These are phyloP conservation scores for Sialia sialis DNA, from an alignment of 2,113 vertebrate genomes.

Conservation along the genomic window DNA sequence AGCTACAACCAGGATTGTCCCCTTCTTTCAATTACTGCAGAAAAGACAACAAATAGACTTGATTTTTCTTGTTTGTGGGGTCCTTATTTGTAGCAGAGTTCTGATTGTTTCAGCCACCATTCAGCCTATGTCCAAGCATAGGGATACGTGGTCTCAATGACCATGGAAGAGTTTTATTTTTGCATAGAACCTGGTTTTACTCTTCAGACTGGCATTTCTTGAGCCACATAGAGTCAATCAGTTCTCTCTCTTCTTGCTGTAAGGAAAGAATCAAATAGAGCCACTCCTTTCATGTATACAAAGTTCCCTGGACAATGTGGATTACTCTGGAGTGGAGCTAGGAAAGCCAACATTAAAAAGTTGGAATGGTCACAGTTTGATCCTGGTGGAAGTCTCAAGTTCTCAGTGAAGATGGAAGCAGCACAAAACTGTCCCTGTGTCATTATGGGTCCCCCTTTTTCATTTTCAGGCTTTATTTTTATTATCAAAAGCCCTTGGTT, in stretches of 20 bases:
- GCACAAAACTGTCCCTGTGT: neutral
- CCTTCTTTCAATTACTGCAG: neutral
- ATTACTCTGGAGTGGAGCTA: neutral
- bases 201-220: neutral
- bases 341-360: neutral
- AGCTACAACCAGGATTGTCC: neutral
- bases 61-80: neutral
- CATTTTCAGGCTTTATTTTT: neutral
- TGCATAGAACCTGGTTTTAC: neutral
- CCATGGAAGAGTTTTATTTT: fast-evolving
- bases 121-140: neutral
- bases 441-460: neutral
- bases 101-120: neutral
- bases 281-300: neutral
- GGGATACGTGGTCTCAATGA: neutral
- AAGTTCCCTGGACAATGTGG: neutral
- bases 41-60: neutral
- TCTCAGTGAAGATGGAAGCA: neutral
- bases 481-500: neutral
- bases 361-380: neutral
- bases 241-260: neutral
- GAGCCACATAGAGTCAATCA: neutral
- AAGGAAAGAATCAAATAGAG: neutral
- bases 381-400: neutral
- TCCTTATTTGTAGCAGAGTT: neutral